These are phyloP conservation scores for Mesocentrotus franciscanus DNA, from an alignment of 53 echinoderm and acorn worm genomes.

Conservation along the genomic window DNA sequence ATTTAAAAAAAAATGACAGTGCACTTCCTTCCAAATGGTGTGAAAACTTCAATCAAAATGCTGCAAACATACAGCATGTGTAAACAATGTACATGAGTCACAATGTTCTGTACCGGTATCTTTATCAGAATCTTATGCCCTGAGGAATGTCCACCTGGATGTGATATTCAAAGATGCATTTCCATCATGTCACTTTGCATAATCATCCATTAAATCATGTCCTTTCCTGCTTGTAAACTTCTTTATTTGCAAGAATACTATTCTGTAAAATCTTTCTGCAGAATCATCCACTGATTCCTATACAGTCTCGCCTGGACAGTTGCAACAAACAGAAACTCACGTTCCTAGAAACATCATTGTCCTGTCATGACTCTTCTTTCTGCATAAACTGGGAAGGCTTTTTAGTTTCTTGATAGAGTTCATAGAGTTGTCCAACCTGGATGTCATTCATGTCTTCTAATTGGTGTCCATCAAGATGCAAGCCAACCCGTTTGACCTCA, in stretches of 20 bases:
- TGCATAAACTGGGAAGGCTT: slow-evolving; percentile 78
- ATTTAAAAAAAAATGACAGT: too few species aligned
- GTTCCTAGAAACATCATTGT: neutral
- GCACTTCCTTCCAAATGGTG: too few species aligned
- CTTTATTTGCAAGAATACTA: neutral
- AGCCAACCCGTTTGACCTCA: slow-evolving; percentile 52
- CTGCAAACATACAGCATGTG: too few species aligned
- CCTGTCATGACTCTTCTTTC: slow-evolving; percentile 45
- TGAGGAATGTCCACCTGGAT: too few species aligned
- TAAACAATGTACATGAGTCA: too few species aligned
- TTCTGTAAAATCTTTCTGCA: neutral
- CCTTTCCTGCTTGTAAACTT: neutral
- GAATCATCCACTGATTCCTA: neutral
- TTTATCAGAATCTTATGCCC: too few species aligned
- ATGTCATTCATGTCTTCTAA: slow-evolving; percentile 85
- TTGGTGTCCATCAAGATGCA: slow-evolving; percentile 52
- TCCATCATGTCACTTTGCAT: neutral
- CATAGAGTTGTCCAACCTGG: slow-evolving; percentile 89
- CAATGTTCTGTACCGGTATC: too few species aligned
- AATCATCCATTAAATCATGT: neutral
- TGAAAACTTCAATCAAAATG: too few species aligned
- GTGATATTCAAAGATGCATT: neutral
- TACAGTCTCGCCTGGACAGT: neutral
- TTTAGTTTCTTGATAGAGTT: slow-evolving; percentile 85
- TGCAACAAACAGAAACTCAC: neutral